These are phyloP conservation scores for Paramormyrops hopkinsi DNA, from an alignment of 2,797 vertebrate genomes.

Conservation along the genomic window DNA sequence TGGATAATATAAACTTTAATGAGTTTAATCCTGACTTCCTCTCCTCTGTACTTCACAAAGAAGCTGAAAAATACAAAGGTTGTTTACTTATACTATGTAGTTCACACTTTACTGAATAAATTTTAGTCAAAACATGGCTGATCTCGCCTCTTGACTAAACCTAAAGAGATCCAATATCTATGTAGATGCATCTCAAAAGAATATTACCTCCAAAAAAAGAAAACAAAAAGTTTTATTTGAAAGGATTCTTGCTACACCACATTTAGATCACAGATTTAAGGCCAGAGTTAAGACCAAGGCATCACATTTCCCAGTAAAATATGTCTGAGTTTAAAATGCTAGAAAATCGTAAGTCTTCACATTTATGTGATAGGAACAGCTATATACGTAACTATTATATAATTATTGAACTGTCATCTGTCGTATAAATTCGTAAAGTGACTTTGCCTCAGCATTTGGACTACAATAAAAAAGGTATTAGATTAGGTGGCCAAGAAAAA, in stretches of 20 bases:
- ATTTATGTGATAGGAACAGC: not conserved
- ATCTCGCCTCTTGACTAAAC: not conserved
- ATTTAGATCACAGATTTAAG: not conserved
- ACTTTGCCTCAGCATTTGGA: not conserved
- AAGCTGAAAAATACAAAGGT: not conserved
- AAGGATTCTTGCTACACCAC: not conserved
- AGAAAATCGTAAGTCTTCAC: not conserved
- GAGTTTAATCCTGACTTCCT: slow-evolving; percentile 64
- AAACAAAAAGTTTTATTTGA: not conserved
- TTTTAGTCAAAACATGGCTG: not conserved
- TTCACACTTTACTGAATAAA: not conserved
- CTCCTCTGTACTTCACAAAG: slow-evolving; percentile 37
- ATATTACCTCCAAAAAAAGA: not conserved
- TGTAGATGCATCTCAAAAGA: not conserved
- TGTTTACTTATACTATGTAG: not conserved
- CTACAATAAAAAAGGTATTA: not conserved
- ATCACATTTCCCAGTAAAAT: not conserved
- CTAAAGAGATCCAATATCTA: not conserved
- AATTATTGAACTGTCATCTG: not conserved
- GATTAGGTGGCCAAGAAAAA: not conserved
- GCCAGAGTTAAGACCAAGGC: not conserved
- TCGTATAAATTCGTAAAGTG: not conserved
- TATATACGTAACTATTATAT: not conserved
- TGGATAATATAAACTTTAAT: slow-evolving; percentile 66
- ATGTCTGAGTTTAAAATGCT: not conserved